Evolutionary conservation across 2,888 invertebrate genomes (phyloP), one percentile per base, ranked within the genome.

Genomic region (Aporophyla lueneburgensis): DNA sequence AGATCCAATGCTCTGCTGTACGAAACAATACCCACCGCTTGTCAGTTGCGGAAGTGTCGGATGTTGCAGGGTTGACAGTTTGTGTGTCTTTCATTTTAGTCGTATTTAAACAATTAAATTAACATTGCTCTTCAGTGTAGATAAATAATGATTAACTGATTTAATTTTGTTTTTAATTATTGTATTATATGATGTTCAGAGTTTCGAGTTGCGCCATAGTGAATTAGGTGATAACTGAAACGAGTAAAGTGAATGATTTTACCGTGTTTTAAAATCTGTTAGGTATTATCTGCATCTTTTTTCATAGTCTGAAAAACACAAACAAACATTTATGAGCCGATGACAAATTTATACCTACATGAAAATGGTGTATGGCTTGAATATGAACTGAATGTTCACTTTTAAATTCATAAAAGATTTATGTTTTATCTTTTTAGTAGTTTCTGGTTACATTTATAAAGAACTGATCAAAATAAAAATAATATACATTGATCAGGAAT

Each of bases 21-120:
- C 87, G 88, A 91, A 93, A 92, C 92, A 93, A 92, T 92, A 90
- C 89, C 87, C 88, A 86, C 86, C 87, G 89, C 86, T 90, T 89
- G 90, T 91, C 91, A 90, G 88, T 84, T 87, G 86, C 86, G 90
- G 86, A 89, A 89, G 83, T 89, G 87, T 86, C 85, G 78, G 83
- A 88, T 88, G 87, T 87, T 86, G 80, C 85, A 92, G 89, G 88
- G 90, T 85, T 92, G 93, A 89, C 90, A 91, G 81, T 79, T 85
- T 72, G 70, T 71, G 56, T 43, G 59, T 70, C 62, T 68, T 79
- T 70, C 65, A 71, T 73, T 81, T 84, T 63, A 72, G 33, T 72
- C 51, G 40, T 27, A 62, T 78, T 59, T 69, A 56, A 69, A 81
- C 76, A 71, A 84, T 72, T 66, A 70, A 63, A 84, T 71, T 56